Conservation (phyloP, 2,888 invertebrate species). For the Piscicola geometra region DNA sequence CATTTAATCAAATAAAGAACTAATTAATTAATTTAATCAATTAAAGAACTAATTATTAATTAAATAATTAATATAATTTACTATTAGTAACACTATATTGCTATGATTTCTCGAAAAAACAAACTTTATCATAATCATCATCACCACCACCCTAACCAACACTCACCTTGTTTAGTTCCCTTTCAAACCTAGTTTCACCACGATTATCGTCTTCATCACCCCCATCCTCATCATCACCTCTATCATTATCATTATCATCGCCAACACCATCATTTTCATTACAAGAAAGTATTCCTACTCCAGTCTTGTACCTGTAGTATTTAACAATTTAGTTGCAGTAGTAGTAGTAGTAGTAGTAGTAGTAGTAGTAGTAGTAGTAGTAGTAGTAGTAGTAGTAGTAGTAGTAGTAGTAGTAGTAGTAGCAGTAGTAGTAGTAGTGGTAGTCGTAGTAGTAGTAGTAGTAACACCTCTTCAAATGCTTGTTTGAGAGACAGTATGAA, state of each 20-base stretch:
- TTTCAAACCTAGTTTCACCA: too few relatives aligned
- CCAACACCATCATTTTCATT: slow-evolving; percentile 3
- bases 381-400: slow-evolving; percentile 13
- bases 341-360: too few relatives aligned
- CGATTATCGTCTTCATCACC: not conserved
- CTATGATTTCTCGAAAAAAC: too few relatives aligned
- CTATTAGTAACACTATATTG: too few relatives aligned
- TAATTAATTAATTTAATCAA: too few relatives aligned
- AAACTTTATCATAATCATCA: too few relatives aligned
- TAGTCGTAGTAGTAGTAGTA: not conserved
- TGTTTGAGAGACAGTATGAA: not conserved
- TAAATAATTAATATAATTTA: too few relatives aligned
- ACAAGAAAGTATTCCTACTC: not conserved
- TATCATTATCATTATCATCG: not conserved
- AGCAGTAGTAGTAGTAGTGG: not conserved
- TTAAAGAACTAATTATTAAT: too few relatives aligned
- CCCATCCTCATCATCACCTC: slow-evolving; percentile 1
- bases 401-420: slow-evolving; percentile 20
- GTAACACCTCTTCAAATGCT: not conserved
- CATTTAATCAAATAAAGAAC: too few relatives aligned
- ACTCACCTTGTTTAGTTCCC: too few relatives aligned
- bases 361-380: slow-evolving; percentile 1
- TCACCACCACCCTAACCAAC: too few relatives aligned
- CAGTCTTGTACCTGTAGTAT: not conserved
- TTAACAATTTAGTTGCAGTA: not conserved